Conservation (phyloP, 2,797 vertebrate genomes). For the Lagocephalus sceleratus region DNA sequence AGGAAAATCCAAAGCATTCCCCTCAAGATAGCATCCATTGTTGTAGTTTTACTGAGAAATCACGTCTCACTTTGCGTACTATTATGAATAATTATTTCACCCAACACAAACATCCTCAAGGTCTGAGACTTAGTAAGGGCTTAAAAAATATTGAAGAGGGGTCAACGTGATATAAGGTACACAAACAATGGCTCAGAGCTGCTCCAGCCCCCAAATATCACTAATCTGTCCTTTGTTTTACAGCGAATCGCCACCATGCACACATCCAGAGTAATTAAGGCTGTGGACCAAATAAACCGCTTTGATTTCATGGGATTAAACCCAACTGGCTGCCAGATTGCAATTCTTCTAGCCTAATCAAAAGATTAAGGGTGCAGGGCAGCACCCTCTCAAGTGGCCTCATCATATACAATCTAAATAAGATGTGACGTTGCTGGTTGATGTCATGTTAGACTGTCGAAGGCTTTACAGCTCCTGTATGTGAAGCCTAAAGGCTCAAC, state of each 20-base stretch:
- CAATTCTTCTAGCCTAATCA: conserved; percentile 66
- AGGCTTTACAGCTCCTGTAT: background rate
- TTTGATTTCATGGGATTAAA: conserved; percentile 68
- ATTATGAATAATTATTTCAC: no score
- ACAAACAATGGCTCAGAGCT: conserved; percentile 17
- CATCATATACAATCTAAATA: conserved; percentile 28
- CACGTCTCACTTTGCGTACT: background rate
- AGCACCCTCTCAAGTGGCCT: conserved; percentile 29
- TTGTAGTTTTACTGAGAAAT: background rate
- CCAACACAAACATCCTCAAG: background rate
- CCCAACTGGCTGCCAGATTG: conserved; percentile 54
- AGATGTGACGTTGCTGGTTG: background rate
- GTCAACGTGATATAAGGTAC: background rate
- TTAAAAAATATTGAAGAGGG: background rate
- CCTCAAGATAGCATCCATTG: background rate
- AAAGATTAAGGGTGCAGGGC: conserved; percentile 62
- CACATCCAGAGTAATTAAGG: conserved; percentile 50
- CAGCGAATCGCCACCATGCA: conserved; percentile 15
- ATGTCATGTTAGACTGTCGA: background rate
- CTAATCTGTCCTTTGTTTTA: conserved; percentile 49
- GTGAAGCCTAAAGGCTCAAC: background rate
- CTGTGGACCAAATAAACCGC: conserved; percentile 52
- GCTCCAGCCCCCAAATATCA: conserved; percentile 34
- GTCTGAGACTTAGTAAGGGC: background rate
- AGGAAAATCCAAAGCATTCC: background rate